Conservation (phyloP, 2,113 vertebrate species). For the Bubo blakistoni region DNA sequence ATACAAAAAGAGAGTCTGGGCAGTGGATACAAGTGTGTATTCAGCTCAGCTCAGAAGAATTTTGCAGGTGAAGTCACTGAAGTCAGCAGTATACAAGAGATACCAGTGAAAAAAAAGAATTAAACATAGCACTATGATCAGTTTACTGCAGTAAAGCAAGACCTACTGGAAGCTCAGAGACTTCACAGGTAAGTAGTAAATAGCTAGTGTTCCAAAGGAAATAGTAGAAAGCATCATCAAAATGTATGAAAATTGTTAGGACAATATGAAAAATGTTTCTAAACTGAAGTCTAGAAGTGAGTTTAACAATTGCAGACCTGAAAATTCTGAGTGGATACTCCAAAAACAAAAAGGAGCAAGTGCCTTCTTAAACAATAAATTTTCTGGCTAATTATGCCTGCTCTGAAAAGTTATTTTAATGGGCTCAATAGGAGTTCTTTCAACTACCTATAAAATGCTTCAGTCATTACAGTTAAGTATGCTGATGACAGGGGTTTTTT, state of each 20-base stretch:
- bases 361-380: background rate
- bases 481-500: background rate
- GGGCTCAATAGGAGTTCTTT: background rate
- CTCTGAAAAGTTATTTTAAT: background rate
- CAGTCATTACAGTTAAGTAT: background rate
- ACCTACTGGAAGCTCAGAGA: background rate
- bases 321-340: background rate
- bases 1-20: background rate
- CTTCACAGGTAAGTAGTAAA: background rate
- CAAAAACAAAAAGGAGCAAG: background rate
- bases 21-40: background rate
- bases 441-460: background rate
- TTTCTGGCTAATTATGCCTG: background rate
- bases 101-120: background rate
- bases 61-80: background rate
- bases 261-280: background rate
- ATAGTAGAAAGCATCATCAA: background rate
- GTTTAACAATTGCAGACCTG: background rate
- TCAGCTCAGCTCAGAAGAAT: background rate
- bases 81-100: background rate
- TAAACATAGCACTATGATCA: background rate
- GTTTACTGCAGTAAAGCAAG: rapidly evolving
- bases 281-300: background rate
- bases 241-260: background rate
- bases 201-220: background rate